phyloP scores from a whole-genome alignment of 1,140 invertebrate species.

The Euura lappo region DNA sequence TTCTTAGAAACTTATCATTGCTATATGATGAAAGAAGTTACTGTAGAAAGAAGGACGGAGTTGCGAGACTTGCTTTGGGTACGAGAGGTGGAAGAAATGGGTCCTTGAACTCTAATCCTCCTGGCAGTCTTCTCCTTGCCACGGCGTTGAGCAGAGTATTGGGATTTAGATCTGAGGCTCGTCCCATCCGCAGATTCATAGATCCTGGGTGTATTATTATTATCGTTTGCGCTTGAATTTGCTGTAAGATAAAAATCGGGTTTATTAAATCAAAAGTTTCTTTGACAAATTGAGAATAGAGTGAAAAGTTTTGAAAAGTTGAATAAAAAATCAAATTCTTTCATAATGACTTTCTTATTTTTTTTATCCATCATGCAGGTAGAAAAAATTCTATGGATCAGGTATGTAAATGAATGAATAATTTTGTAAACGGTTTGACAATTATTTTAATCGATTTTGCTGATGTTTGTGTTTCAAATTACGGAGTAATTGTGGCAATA shows the following conservation, averaged over 20 bases:
- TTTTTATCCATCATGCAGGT: no score
- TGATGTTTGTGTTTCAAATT: no score
- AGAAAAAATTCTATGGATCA: no score
- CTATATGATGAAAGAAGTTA: no score
- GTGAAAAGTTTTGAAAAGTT: no score
- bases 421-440: no score
- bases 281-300: no score
- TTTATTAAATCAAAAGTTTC: neutral
- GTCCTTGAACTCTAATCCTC: conserved; percentile 68
- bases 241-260: conserved; percentile 53
- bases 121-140: conserved; percentile 68
- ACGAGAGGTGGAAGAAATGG: conserved; percentile 69
- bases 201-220: conserved; percentile 97
- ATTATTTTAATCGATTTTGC: no score
- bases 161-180: conserved; percentile 88
- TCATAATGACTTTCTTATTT: no score
- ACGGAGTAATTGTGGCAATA: no score
- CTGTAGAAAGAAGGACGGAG: conserved; percentile 6
- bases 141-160: conserved; percentile 86
- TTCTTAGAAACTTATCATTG: neutral
- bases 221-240: conserved; percentile 78
- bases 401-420: no score
- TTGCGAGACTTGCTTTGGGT: conserved; percentile 50
- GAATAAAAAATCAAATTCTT: no score
- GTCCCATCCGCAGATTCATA: conserved; percentile 83